These are phyloP conservation scores for Drosophila mettleri DNA, from an alignment of 2,888 invertebrate species.

Conservation along the genomic window DNA sequence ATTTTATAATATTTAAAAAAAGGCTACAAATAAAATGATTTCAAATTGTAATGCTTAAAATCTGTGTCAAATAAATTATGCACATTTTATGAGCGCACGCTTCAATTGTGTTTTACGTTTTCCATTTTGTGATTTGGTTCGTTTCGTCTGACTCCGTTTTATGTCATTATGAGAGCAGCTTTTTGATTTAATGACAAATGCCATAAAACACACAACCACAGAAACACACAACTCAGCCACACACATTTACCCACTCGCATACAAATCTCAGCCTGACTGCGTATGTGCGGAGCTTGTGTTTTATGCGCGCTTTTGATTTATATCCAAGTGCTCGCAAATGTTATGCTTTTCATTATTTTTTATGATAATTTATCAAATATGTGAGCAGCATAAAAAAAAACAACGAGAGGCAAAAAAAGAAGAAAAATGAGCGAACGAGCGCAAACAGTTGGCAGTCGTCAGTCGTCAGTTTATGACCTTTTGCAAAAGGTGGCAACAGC, in stretches of 20 bases:
- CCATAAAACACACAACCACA: constrained; percentile 61
- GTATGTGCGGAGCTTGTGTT: constrained; percentile 30
- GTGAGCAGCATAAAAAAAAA: constrained; percentile 37
- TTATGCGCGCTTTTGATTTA: constrained; percentile 64
- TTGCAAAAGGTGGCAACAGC: constrained; percentile 57
- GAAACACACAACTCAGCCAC: constrained; percentile 20
- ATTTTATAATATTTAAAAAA: not conserved
- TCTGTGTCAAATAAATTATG: constrained; percentile 58
- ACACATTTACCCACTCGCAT: constrained; percentile 10
- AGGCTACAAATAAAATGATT: not conserved
- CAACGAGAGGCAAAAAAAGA: not conserved
- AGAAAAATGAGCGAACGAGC: constrained; percentile 1
- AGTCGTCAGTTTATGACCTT: constrained; percentile 42
- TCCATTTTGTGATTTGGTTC: constrained; percentile 48
- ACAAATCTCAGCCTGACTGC: constrained; percentile 5
- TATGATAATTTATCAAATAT: constrained; percentile 74
- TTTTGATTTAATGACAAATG: constrained; percentile 78
- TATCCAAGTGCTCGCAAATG: constrained; percentile 48
- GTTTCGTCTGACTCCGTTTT: constrained; percentile 36
- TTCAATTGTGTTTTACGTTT: constrained; percentile 46
- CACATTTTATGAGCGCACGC: constrained; percentile 48
- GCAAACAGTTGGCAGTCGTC: constrained; percentile 21
- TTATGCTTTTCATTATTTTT: constrained; percentile 72
- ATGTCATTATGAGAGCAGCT: constrained; percentile 75
- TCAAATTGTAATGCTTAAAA: constrained; percentile 24